phyloP scores from a whole-genome alignment of 1,140 invertebrate genomes.

The Hyles vespertilio region DNA sequence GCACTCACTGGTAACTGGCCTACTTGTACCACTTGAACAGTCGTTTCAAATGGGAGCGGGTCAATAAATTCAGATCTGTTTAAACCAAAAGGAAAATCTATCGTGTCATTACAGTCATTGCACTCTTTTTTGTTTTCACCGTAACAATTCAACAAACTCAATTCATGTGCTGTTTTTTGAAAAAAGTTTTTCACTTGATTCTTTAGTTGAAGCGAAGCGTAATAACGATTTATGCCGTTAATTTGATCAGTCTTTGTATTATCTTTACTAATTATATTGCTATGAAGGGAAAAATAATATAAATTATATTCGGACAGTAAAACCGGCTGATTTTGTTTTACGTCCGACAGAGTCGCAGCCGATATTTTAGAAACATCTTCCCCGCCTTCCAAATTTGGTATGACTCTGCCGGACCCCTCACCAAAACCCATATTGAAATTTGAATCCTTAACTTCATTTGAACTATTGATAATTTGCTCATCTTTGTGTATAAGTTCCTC shows the following conservation, averaged over 20 bases:
- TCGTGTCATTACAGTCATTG: slow-evolving; percentile 13
- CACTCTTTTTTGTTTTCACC: slow-evolving; percentile 30
- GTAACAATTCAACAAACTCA: slow-evolving; percentile 33
- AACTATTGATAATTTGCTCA: slow-evolving; percentile 24
- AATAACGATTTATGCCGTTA: slow-evolving; percentile 35
- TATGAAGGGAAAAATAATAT: slow-evolving; percentile 20
- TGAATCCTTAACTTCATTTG: slow-evolving; percentile 38
- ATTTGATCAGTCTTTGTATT: slow-evolving; percentile 36
- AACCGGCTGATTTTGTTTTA: slow-evolving; percentile 71
- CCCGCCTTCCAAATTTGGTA: slow-evolving; percentile 60
- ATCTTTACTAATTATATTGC: slow-evolving; percentile 14
- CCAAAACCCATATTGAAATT: slow-evolving; percentile 76
- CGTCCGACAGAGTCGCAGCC: slow-evolving; percentile 76
- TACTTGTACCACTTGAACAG: slow-evolving; percentile 70
- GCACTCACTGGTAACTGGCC: slow-evolving; percentile 69
- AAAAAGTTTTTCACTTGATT: slow-evolving; percentile 59
- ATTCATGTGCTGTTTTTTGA: slow-evolving; percentile 42
- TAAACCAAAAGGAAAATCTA: slow-evolving; percentile 39
- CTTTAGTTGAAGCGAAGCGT: slow-evolving; percentile 42
- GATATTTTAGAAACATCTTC: slow-evolving; percentile 60
- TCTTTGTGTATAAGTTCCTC: slow-evolving; percentile 48
- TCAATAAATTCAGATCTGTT: slow-evolving; percentile 50
- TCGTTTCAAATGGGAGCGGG: slow-evolving; percentile 30
- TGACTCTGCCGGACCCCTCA: slow-evolving; percentile 76
- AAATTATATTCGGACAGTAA: slow-evolving; percentile 46